These are phyloP conservation scores for Rhagonycha lutea DNA, from an alignment of 2,888 invertebrate genomes.

Conservation along the genomic window DNA sequence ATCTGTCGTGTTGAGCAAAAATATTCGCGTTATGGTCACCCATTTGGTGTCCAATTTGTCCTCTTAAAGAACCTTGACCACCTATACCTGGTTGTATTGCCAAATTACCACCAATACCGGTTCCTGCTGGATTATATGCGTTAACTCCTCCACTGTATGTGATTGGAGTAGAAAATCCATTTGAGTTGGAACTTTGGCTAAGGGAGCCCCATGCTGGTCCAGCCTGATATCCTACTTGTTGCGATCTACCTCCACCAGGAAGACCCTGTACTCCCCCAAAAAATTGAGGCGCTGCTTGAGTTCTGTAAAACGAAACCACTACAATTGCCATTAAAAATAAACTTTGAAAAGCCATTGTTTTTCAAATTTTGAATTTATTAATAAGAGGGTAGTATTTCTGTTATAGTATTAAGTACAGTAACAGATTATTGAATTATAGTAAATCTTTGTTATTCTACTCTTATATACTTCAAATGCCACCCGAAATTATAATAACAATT, in stretches of 20 bases:
- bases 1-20: conserved; percentile 10
- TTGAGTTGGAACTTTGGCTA: background rate
- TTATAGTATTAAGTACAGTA: too few species aligned
- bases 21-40: conserved; percentile 3
- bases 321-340: background rate
- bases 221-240: conserved; percentile 6
- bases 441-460: too few species aligned
- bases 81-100: conserved; percentile 6
- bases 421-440: too few species aligned
- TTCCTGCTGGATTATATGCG: background rate
- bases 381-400: too few species aligned
- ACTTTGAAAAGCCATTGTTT: background rate
- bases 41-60: background rate
- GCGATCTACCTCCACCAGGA: conserved; percentile 3
- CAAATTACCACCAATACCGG: background rate
- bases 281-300: background rate
- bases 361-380: too few species aligned
- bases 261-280: conserved; percentile 2
- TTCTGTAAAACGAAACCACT: background rate
- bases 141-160: background rate
- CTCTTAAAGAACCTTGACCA: conserved; percentile 11
- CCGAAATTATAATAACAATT: too few species aligned
- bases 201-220: conserved; percentile 20
- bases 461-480: too few species aligned
- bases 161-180: background rate